Conservation (phyloP, 2,888 invertebrate genomes). For the Hypercompe scribonia region DNA sequence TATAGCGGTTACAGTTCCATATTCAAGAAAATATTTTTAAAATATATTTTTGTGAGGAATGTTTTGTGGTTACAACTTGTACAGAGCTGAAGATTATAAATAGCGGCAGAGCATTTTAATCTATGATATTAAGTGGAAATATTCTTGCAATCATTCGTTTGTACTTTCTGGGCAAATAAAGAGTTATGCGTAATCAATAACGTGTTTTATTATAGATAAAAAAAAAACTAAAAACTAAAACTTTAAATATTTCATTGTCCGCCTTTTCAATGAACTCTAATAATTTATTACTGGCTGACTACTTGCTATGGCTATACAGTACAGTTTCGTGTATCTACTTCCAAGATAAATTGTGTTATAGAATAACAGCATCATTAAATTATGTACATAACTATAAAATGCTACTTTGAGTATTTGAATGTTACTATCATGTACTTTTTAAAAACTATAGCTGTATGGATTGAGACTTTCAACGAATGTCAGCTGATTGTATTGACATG, state of each 20-base stretch:
- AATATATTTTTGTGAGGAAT: slow-evolving; percentile 82
- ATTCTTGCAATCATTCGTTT: slow-evolving; percentile 84
- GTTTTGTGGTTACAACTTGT: slow-evolving; percentile 73
- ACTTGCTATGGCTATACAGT: too few relatives aligned
- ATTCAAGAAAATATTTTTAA: slow-evolving; percentile 72
- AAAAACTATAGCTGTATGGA: too few relatives aligned
- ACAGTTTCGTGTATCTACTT: too few relatives aligned
- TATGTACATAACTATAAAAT: too few relatives aligned
- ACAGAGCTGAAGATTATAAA: slow-evolving; percentile 55
- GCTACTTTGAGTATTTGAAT: too few relatives aligned
- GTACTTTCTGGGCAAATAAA: slow-evolving; percentile 86
- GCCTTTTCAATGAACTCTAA: not conserved
- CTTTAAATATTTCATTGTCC: not conserved
- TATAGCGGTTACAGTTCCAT: slow-evolving; percentile 79
- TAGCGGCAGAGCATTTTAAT: slow-evolving; percentile 67
- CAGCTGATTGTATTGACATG: not conserved
- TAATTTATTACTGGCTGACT: too few relatives aligned
- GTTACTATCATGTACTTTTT: too few relatives aligned
- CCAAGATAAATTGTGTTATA: too few relatives aligned
- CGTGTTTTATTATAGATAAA: slow-evolving; percentile 42
- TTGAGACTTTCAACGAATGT: not conserved
- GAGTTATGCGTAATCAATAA: slow-evolving; percentile 76
- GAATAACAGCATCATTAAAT: too few relatives aligned
- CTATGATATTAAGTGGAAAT: slow-evolving; percentile 71
- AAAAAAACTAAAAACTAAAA: too few relatives aligned